These are phyloP conservation scores for Crocidura indochinensis DNA, from an alignment of 2,797 vertebrate genomes.

Conservation along the genomic window DNA sequence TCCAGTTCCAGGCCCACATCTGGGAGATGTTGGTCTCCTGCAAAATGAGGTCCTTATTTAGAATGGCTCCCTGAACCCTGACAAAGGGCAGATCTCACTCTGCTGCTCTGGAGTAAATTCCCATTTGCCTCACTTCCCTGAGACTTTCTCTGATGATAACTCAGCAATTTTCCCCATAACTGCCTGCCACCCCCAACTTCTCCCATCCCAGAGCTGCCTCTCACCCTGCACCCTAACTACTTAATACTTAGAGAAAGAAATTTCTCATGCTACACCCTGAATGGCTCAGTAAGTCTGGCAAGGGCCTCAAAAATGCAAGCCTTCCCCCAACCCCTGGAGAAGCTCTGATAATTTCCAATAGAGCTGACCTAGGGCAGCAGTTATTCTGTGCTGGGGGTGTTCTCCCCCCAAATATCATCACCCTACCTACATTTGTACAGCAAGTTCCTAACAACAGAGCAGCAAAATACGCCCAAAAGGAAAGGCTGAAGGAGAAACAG, in stretches of 20 bases:
- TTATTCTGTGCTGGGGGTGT: neutral
- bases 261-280: neutral
- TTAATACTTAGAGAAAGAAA: neutral
- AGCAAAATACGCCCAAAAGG: neutral
- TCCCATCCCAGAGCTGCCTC: too few relatives aligned
- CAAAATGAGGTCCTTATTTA: too few relatives aligned
- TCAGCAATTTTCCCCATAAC: too few relatives aligned
- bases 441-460: neutral
- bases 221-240: neutral
- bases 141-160: conserved; percentile 61
- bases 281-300: too few relatives aligned
- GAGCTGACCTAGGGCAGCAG: neutral
- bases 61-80: too few relatives aligned
- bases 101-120: too few relatives aligned
- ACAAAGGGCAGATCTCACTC: too few relatives aligned
- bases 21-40: too few relatives aligned
- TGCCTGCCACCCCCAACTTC: too few relatives aligned
- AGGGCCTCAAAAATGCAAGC: neutral
- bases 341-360: neutral
- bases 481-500: neutral
- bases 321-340: neutral
- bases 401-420: neutral
- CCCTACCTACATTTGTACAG: neutral
- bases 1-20: too few relatives aligned
- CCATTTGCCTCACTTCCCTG: neutral